phyloP scores from a whole-genome alignment of 2,113 vertebrate genomes.

The Cnemophilus loriae region DNA sequence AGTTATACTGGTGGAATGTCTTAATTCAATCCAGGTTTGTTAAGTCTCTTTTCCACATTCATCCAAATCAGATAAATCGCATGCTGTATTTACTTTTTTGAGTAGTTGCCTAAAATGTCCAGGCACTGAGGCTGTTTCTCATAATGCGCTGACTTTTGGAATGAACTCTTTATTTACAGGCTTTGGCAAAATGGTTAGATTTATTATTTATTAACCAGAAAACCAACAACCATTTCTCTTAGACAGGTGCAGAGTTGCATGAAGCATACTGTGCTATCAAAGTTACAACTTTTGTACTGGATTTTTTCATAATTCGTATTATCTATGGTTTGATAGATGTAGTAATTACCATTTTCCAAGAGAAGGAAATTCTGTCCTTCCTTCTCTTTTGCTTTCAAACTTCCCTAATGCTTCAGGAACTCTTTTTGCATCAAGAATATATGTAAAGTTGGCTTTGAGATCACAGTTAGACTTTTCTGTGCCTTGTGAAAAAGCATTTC shows the following conservation, averaged over 20 bases:
- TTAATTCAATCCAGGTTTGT: slow-evolving; percentile 48
- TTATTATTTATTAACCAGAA: slow-evolving; percentile 64
- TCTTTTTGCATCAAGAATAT: background rate
- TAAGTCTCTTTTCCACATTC: slow-evolving; percentile 2
- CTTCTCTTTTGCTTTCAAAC: background rate
- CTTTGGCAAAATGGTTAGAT: slow-evolving; percentile 53
- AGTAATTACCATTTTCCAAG: background rate
- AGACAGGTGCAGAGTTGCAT: background rate
- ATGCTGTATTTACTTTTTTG: slow-evolving; percentile 32
- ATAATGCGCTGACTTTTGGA: slow-evolving; percentile 45
- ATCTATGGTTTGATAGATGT: background rate
- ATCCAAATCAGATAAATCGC: slow-evolving; percentile 32
- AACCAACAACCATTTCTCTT: background rate
- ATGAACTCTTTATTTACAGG: slow-evolving; percentile 1
- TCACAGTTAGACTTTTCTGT: background rate
- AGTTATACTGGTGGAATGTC: background rate
- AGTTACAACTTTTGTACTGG: background rate
- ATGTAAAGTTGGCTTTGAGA: background rate
- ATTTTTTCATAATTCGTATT: background rate
- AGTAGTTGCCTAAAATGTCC: background rate
- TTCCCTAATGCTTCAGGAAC: background rate
- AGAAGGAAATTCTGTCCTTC: background rate
- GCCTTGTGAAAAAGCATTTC: background rate
- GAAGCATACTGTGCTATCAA: background rate
- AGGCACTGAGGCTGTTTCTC: background rate